A percentile compares a stretch with the other conserved stretches of the same genome.
phyloP scores from a whole-genome alignment of 2,113 vertebrate species.

The Malurus alboscapulatus region DNA sequence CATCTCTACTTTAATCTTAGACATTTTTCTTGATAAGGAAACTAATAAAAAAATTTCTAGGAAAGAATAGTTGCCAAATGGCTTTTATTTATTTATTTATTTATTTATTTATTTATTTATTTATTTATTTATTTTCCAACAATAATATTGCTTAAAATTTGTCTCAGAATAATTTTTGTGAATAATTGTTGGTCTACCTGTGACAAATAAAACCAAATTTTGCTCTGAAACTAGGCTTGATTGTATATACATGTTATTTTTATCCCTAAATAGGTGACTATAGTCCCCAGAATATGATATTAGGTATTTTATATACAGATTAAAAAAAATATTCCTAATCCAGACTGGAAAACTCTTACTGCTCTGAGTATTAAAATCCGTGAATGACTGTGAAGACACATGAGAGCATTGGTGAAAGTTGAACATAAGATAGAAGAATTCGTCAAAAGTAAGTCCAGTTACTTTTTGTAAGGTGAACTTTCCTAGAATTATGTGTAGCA shows the following conservation, averaged over 20 bases:
- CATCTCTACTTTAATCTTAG: neutral
- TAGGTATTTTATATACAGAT: neutral
- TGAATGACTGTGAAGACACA: neutral
- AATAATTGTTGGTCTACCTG: neutral
- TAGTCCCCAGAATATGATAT: neutral
- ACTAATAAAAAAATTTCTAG: neutral
- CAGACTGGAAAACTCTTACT: neutral
- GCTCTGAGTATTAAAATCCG: neutral
- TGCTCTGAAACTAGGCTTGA: neutral
- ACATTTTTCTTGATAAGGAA: neutral
- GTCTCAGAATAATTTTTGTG: neutral
- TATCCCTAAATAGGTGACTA: neutral
- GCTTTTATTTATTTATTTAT: neutral
- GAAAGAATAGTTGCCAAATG: neutral
- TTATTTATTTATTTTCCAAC: neutral
- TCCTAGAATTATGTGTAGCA: neutral
- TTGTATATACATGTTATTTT: neutral
- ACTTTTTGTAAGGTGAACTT: neutral
- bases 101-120: neutral
- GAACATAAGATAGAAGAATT: neutral
- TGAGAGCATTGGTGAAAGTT: neutral
- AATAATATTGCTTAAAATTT: neutral
- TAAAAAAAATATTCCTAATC: neutral
- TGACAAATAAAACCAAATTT: neutral
- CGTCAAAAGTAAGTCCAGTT: neutral